phyloP scores from a whole-genome alignment of 2,113 vertebrate genomes.

The Paramormyrops kingsleyae region DNA sequence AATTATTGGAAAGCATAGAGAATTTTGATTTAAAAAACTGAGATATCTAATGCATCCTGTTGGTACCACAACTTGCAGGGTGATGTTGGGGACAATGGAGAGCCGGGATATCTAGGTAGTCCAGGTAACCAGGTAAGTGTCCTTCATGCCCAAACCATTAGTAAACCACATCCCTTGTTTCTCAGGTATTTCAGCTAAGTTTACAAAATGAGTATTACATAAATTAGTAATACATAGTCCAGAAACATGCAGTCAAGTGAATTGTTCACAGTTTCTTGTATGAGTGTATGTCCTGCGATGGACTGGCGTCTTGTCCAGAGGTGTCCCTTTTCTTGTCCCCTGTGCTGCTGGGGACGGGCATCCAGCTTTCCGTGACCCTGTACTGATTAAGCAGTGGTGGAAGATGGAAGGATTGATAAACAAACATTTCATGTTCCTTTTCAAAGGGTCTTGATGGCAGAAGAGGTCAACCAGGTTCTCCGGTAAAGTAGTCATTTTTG shows the following conservation, averaged over 20 bases:
- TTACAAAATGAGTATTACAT: not conserved
- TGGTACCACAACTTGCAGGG: conserved; percentile 41
- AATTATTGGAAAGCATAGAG: not conserved
- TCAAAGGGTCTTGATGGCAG: conserved; percentile 50
- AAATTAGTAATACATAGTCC: not conserved
- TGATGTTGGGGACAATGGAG: conserved; percentile 43
- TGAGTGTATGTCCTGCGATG: not conserved
- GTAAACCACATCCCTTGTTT: not conserved
- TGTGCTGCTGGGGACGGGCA: not conserved
- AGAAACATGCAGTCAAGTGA: not conserved
- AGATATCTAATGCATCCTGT: not conserved
- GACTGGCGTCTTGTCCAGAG: not conserved
- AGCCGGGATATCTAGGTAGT: conserved; percentile 30
- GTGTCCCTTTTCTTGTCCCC: not conserved
- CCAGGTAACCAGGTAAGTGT: conserved; percentile 47
- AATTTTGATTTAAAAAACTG: not conserved
- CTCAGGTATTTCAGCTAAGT: not conserved
- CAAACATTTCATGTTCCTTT: not conserved
- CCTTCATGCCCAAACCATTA: not conserved
- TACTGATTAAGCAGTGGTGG: not conserved
- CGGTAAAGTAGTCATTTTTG: conserved; percentile 35
- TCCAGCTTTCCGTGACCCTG: not conserved
- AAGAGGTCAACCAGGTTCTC: conserved; percentile 37
- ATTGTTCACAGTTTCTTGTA: not conserved
- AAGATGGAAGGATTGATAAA: not conserved